These are phyloP conservation scores for Drosophila micromelanica DNA, from an alignment of 1,140 invertebrate genomes.

Conservation along the genomic window DNA sequence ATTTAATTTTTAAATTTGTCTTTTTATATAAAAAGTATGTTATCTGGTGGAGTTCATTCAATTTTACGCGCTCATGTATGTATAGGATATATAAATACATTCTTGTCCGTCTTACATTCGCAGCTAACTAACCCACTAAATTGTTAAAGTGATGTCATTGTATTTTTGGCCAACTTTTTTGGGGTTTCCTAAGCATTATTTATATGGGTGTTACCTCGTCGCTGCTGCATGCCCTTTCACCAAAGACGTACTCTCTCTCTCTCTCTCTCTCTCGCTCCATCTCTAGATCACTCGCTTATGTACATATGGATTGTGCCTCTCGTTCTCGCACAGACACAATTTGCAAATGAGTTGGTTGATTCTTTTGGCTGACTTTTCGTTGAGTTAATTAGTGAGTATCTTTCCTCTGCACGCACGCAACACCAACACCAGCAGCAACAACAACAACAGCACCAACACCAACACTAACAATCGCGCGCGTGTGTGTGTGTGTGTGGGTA, in stretches of 20 bases:
- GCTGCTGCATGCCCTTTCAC: conserved; percentile 40
- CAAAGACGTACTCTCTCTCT: conserved; percentile 18
- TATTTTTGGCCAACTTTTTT: conserved; percentile 59
- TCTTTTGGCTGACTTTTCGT: conserved; percentile 64
- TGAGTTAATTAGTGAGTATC: conserved; percentile 79
- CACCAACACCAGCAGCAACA: conserved; percentile 11
- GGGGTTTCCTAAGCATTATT: conserved; percentile 74
- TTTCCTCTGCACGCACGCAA: conserved; percentile 71
- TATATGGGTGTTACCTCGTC: conserved; percentile 59
- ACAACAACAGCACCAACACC: conserved; percentile 40
- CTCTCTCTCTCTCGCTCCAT: no score
- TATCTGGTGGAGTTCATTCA: no score
- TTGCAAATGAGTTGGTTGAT: conserved; percentile 74
- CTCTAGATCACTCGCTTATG: background rate
- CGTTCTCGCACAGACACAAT: conserved; percentile 49
- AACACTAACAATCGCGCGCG: conserved; percentile 46
- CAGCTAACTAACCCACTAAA: conserved; percentile 28
- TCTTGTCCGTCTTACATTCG: conserved; percentile 3
- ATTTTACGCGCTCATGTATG: no score
- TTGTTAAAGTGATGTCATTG: conserved; percentile 67
- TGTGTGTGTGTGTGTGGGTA: conserved; percentile 42
- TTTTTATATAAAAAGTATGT: no score
- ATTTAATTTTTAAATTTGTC: no score
- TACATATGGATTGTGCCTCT: conserved; percentile 4
- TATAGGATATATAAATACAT: no score